Conservation (phyloP, 2,888 invertebrate species). For the Leucophenga maculata region DNA sequence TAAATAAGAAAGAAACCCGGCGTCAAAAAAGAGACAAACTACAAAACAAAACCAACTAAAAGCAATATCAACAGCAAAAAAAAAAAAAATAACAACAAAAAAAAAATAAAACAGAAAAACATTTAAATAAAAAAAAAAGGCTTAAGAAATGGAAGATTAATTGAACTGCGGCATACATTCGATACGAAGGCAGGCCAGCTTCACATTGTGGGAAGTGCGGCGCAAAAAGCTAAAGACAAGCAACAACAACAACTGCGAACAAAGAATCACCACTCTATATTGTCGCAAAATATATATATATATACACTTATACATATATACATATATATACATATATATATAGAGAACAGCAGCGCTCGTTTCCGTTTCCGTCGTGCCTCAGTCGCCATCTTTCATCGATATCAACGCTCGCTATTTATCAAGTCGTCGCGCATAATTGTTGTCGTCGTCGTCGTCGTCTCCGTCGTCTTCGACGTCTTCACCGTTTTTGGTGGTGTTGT, state of each 20-base stretch:
- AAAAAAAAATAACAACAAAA: constrained; percentile 17
- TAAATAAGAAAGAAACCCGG: neutral
- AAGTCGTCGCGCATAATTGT: too few relatives aligned
- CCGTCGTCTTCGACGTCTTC: neutral
- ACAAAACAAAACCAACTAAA: neutral
- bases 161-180: constrained; percentile 2
- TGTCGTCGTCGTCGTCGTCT: neutral
- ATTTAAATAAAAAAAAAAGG: neutral
- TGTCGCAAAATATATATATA: neutral
- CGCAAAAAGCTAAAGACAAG: neutral
- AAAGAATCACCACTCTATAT: neutral
- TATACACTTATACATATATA: neutral
- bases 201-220: neutral
- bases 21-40: neutral
- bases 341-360: neutral
- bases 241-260: neutral
- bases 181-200: neutral
- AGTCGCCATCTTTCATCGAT: too few relatives aligned
- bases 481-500: neutral
- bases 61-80: constrained; percentile 16
- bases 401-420: neutral
- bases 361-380: neutral
- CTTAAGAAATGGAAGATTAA: neutral
- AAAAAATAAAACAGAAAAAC: neutral
- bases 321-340: too few relatives aligned